Conservation (phyloP, 2,888 invertebrate genomes). For the Alsophila aescularia region DNA sequence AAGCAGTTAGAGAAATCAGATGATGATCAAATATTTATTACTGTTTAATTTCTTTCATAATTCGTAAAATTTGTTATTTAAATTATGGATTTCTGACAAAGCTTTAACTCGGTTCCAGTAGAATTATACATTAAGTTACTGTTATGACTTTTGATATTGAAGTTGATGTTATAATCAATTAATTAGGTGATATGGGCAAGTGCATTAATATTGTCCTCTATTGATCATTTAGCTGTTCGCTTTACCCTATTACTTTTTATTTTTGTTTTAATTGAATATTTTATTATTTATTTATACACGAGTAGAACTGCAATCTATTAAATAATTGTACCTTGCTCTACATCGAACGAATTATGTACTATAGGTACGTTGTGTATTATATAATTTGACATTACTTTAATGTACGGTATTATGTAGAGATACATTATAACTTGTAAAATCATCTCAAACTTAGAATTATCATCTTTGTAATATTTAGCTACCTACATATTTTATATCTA, state of each 20-base stretch:
- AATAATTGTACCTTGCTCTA: conserved; percentile 63
- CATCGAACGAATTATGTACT: conserved; percentile 65
- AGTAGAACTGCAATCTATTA: conserved; percentile 64
- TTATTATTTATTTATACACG: conserved; percentile 83
- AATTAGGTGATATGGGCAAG: conserved; percentile 83
- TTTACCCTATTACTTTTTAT: conserved; percentile 77
- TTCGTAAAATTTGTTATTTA: conserved; percentile 82
- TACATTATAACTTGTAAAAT: conserved; percentile 48
- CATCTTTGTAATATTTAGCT: conserved; percentile 72
- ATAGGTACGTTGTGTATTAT: conserved; percentile 57
- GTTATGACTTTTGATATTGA: conserved; percentile 82
- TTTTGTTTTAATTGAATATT: conserved; percentile 84
- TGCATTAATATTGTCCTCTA: conserved; percentile 82
- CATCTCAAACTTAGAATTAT: conserved; percentile 71
- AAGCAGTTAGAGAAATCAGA: conserved; percentile 68
- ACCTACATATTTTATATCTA: conserved; percentile 75
- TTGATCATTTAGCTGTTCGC: conserved; percentile 81
- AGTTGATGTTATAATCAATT: conserved; percentile 84
- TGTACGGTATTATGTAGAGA: conserved; percentile 37
- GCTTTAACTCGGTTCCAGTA: conserved; percentile 85
- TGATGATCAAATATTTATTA: conserved; percentile 84
- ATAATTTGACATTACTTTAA: conserved; percentile 38
- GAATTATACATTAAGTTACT: conserved; percentile 83
- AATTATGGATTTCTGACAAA: conserved; percentile 83
- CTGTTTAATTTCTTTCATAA: conserved; percentile 81